These are phyloP conservation scores for Heliconius melpomene DNA, from an alignment of 1,140 invertebrate species.

Conservation along the genomic window DNA sequence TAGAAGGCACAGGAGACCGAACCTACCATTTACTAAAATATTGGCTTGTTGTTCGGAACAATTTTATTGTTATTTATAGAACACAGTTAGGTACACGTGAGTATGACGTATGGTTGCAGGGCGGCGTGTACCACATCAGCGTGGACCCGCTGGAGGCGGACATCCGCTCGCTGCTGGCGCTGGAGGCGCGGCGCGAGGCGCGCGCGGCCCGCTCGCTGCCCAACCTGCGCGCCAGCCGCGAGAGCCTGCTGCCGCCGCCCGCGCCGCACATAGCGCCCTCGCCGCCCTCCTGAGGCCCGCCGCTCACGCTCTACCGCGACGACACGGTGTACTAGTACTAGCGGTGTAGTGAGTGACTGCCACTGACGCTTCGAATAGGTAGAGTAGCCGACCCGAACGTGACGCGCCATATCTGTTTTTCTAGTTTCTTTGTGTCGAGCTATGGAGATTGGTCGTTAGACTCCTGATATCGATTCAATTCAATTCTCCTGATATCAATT, in stretches of 20 bases:
- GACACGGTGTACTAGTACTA: constrained; percentile 65
- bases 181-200: constrained; percentile 80
- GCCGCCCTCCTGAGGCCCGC: constrained; percentile 50
- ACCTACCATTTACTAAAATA: too few species aligned
- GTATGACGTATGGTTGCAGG: constrained; percentile 28
- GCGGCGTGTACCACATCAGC: constrained; percentile 70
- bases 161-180: constrained; percentile 78
- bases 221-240: constrained; percentile 85
- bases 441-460: too few species aligned
- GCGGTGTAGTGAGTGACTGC: background rate
- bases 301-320: constrained; percentile 63
- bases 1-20: too few species aligned
- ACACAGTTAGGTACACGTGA: too few species aligned
- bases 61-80: too few species aligned
- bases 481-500: too few species aligned
- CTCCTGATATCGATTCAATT: background rate
- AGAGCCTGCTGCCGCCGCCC: constrained; percentile 80
- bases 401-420: background rate
- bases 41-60: too few species aligned
- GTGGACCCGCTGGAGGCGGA: constrained; percentile 77
- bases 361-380: too few species aligned
- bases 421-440: background rate
- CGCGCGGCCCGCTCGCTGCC: constrained; percentile 83
- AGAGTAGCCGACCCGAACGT: background rate
- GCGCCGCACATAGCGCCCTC: constrained; percentile 27